These are phyloP conservation scores for Pissodes strobi DNA, from an alignment of 1,140 invertebrate species.

Conservation along the genomic window DNA sequence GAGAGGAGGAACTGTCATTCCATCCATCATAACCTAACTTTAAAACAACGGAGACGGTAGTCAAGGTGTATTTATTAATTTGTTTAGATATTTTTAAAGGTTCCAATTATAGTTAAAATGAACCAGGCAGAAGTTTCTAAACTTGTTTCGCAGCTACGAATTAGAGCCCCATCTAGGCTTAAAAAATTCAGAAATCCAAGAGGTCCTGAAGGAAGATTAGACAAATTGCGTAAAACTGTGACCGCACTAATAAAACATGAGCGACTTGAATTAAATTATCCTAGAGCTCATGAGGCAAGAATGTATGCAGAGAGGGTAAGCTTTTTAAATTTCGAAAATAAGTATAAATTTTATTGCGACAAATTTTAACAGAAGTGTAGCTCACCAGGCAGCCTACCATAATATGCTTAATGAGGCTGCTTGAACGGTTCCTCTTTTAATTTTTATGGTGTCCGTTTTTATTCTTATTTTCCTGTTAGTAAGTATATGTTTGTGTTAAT, in stretches of 20 bases:
- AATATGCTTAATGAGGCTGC: no score
- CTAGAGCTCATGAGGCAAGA: conserved; percentile 79
- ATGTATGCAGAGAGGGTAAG: conserved; percentile 85
- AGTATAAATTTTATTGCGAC: background rate
- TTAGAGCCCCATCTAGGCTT: conserved; percentile 63
- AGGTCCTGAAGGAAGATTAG: conserved; percentile 76
- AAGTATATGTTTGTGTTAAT: no score
- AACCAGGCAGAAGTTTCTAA: conserved; percentile 77
- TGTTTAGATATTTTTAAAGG: background rate
- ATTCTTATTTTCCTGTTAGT: no score
- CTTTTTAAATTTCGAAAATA: conserved; percentile 26
- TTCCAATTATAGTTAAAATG: conserved; percentile 61
- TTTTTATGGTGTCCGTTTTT: no score
- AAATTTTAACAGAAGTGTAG: background rate
- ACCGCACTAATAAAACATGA: conserved; percentile 87
- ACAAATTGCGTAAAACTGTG: conserved; percentile 78
- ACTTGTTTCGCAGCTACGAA: conserved; percentile 73
- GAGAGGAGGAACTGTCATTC: no score
- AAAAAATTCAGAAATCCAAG: conserved; percentile 67
- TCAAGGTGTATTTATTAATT: no score
- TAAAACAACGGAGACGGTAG: no score
- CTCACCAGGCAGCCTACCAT: no score
- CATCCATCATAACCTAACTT: no score
- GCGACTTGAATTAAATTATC: conserved; percentile 80
- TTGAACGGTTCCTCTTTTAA: no score